Evolutionary conservation across 2,888 invertebrate species (phyloP), one percentile per base, ranked within the genome.

Genomic region (Kryphioiulus occultus): DNA sequence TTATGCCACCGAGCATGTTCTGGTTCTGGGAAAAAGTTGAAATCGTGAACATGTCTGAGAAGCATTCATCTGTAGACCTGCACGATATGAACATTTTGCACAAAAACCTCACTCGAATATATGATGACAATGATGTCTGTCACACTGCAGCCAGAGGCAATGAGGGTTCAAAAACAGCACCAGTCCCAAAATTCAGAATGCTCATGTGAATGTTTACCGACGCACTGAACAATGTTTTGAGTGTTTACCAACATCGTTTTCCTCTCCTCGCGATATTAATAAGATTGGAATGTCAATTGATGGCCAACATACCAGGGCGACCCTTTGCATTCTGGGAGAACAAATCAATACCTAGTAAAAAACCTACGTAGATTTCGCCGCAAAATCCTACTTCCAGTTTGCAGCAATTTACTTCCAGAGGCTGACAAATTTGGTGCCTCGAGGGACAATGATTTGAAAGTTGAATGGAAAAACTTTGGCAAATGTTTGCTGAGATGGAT

Each of bases 361-460:
- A 68, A 68, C n/a, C 68, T 68, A 7, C 22, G 26, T 9, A 68
- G 68, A 68, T 59, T 19, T n/a, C 19, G 59, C n/a, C 59, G 19
- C 59, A n/a, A 19, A 59, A 59, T 68, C n/a, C 68, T 26, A 68
- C 68, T 26, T 68, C 12, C 68, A 9, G 68, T 26, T 68, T 26
- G n/a, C 53, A 12, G 68, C 68, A 5, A 68, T 26, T 68, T 44
- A 15, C 26, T 26, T 68, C 4, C 68, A 68, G 68, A n/a, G 26
- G 10, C 68, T 68, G 68, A 68, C 68, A 68, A 68, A 68, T 68
- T 26, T 26, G 26, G 10, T 26, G 68, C 68, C 68, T 68, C 68
- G 9, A 68, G 68, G 68, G 68, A 68, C 68, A 68, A 26, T 68
- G 68, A 68, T 68, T 68, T 68, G 68, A 68, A 68, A 68, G 26